Conservation (phyloP, 1,140 invertebrate genomes). For the Hylaeus anthracinus region DNA sequence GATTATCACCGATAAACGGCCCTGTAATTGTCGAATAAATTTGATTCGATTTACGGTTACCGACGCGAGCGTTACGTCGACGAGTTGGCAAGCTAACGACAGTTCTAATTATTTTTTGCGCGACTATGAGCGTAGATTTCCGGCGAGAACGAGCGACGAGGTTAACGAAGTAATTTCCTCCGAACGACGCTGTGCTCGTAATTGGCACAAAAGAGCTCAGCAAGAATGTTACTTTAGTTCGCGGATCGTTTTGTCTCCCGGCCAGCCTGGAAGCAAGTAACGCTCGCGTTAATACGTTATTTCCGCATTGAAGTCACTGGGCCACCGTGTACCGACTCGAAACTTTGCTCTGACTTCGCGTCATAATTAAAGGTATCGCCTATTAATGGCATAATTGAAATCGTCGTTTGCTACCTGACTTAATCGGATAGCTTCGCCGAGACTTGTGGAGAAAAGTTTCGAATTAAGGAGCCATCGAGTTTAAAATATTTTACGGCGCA, state of each 20-base stretch:
- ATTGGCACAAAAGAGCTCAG: constrained; percentile 57
- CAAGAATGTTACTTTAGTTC: constrained; percentile 47
- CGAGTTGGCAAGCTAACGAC: constrained; percentile 1
- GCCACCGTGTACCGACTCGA: not conserved
- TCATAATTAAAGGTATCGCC: not conserved
- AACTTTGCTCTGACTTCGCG: not conserved
- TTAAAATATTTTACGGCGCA: no score
- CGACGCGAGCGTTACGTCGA: no score
- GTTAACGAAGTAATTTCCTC: constrained; percentile 64
- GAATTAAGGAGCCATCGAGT: no score
- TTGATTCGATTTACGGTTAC: no score
- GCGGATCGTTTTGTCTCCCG: constrained; percentile 30
- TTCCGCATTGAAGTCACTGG: constrained; percentile 38
- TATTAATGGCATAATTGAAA: not conserved
- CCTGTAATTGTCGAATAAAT: not conserved
- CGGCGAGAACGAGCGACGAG: constrained; percentile 41
- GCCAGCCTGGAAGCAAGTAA: not conserved
- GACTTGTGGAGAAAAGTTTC: no score
- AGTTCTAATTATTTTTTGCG: constrained; percentile 60
- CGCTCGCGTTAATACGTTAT: constrained; percentile 54
- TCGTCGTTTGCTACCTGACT: no score
- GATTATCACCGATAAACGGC: no score
- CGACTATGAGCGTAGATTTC: constrained; percentile 8
- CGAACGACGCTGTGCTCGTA: constrained; percentile 42
- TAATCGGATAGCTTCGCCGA: no score